phyloP scores from a whole-genome alignment of 1,140 invertebrate genomes.

The Frieseomelitta varia region DNA sequence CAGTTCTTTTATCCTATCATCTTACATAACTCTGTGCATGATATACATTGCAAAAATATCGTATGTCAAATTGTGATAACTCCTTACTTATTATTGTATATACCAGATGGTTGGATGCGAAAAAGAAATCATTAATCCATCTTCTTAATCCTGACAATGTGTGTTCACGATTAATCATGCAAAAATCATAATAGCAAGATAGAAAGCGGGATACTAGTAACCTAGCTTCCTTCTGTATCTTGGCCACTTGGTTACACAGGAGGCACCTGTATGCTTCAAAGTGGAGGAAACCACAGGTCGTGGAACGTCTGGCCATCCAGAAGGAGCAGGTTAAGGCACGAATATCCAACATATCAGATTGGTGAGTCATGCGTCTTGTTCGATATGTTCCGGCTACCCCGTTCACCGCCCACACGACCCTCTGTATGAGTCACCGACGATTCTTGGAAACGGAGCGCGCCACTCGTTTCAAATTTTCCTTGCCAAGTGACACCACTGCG shows the following conservation, averaged over 20 bases:
- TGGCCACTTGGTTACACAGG: slow-evolving; percentile 13
- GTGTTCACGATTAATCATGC: slow-evolving; percentile 1
- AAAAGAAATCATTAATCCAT: background rate
- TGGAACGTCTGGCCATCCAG: slow-evolving; percentile 52
- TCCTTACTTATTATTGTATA: background rate
- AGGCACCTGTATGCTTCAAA: slow-evolving; percentile 42
- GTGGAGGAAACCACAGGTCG: slow-evolving; percentile 44
- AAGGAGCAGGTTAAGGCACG: slow-evolving; percentile 60
- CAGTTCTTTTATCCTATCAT: background rate
- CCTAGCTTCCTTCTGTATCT: slow-evolving; percentile 1
- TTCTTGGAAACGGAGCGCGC: slow-evolving; percentile 60
- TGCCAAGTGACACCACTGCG: slow-evolving; percentile 9
- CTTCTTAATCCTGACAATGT: background rate
- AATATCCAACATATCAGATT: slow-evolving; percentile 68
- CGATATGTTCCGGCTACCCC: slow-evolving; percentile 70
- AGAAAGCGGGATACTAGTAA: background rate
- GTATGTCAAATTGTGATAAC: background rate
- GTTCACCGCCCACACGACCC: slow-evolving; percentile 64
- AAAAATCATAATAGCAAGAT: background rate
- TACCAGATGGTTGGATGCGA: background rate
- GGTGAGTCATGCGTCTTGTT: slow-evolving; percentile 67
- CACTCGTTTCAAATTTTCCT: slow-evolving; percentile 61
- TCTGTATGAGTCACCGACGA: slow-evolving; percentile 58
- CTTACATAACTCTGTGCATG: too few relatives aligned
- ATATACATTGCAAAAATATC: background rate